Evolutionary conservation across 2,113 vertebrate species (phyloP).

Genomic region (Lycocorax pyrrhopterus): DNA sequence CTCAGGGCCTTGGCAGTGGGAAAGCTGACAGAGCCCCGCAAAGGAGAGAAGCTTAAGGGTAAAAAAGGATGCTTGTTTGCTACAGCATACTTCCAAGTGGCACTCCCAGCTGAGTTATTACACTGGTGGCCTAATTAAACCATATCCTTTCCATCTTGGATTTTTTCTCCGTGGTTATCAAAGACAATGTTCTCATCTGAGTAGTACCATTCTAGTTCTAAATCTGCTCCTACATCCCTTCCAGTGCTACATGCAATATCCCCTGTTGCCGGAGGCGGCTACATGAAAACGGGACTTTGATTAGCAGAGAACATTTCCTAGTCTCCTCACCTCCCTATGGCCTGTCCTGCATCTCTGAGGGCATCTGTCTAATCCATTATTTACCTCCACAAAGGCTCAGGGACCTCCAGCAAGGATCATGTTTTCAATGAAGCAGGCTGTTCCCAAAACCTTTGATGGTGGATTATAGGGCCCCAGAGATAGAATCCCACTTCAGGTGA

Average conservation of each 20-base stretch:
- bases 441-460: not conserved
- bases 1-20: not conserved
- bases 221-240: not conserved
- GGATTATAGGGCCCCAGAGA: not conserved
- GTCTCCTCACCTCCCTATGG: not conserved
- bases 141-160: not conserved
- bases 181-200: not conserved
- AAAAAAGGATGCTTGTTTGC: not conserved
- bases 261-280: not conserved
- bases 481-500: not conserved
- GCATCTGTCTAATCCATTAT: not conserved
- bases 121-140: slow-evolving; percentile 19
- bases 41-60: not conserved
- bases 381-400: not conserved
- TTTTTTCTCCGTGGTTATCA: not conserved
- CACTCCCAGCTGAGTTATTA: not conserved
- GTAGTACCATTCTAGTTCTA: not conserved
- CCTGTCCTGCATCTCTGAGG: not conserved
- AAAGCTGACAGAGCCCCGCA: not conserved
- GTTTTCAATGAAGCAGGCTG: not conserved
- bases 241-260: not conserved
- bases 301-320: not conserved
- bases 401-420: not conserved
- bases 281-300: not conserved
- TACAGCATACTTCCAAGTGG: not conserved